These are phyloP conservation scores for Coryphaenoides rupestris DNA, from an alignment of 2,113 vertebrate species.

Conservation along the genomic window DNA sequence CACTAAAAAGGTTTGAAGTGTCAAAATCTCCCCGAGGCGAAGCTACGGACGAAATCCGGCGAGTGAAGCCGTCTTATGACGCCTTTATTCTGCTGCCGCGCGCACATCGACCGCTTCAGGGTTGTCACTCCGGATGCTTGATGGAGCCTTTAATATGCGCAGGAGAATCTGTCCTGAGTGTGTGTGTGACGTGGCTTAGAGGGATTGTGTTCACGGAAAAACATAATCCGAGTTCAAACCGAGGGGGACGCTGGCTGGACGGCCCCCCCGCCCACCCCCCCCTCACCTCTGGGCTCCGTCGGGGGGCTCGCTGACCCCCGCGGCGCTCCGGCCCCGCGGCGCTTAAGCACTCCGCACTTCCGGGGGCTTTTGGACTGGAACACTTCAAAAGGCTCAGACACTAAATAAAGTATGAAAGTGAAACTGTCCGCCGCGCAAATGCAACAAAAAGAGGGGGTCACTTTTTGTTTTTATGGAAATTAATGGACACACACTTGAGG, in stretches of 20 bases:
- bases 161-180: slow-evolving; percentile 44
- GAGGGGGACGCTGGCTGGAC: slow-evolving; percentile 38
- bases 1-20: slow-evolving; percentile 34
- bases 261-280: no score
- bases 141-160: not conserved
- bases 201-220: slow-evolving; percentile 66
- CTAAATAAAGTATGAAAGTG: no score
- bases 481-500: no score
- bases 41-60: slow-evolving; percentile 33
- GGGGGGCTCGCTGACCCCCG: not conserved
- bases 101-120: slow-evolving; percentile 51
- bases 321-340: not conserved
- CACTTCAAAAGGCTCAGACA: not conserved
- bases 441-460: no score
- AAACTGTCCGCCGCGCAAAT: no score
- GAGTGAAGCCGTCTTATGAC: slow-evolving; percentile 45
- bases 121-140: slow-evolving; percentile 47
- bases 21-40: slow-evolving; percentile 41
- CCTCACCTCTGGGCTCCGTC: slow-evolving; percentile 28
- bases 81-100: slow-evolving; percentile 62
- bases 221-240: slow-evolving; percentile 49
- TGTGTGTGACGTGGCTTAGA: slow-evolving; percentile 63
- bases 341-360: not conserved
- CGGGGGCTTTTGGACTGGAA: not conserved
- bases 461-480: no score